A percentile compares a stretch with the other conserved stretches of the same genome.
Evolutionary conservation across 2,797 vertebrate species (phyloP).

Genomic region (Mallotus villosus): DNA sequence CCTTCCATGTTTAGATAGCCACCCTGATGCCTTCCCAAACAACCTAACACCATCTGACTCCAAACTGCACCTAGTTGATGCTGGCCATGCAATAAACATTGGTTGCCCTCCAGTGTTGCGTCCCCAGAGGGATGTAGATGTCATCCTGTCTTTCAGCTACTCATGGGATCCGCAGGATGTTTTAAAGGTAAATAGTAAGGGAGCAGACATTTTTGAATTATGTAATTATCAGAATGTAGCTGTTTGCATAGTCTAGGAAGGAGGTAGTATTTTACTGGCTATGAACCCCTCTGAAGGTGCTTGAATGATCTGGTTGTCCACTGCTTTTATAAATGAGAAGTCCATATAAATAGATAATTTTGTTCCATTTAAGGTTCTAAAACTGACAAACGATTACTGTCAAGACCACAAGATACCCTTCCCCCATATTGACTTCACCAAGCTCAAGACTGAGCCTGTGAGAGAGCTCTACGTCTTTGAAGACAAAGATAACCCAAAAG

Average conservation of each 20-base stretch:
- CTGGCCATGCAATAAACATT: slow-evolving; percentile 81
- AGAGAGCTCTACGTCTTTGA: slow-evolving; percentile 79
- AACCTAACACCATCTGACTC: slow-evolving; percentile 76
- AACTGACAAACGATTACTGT: slow-evolving; percentile 74
- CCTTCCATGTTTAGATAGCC: slow-evolving; percentile 59
- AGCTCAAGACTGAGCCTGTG: slow-evolving; percentile 63
- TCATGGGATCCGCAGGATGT: slow-evolving; percentile 66
- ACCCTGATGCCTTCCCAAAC: slow-evolving; percentile 81
- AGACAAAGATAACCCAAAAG: slow-evolving; percentile 64
- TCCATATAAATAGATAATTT: not conserved
- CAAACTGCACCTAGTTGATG: slow-evolving; percentile 77
- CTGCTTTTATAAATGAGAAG: not conserved
- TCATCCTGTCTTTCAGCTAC: slow-evolving; percentile 83
- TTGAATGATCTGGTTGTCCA: not conserved
- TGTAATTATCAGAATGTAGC: not conserved
- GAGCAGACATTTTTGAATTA: not conserved
- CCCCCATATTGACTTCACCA: slow-evolving; percentile 70
- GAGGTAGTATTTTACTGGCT: slow-evolving; percentile 8
- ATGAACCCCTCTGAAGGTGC: not conserved
- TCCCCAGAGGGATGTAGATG: slow-evolving; percentile 75
- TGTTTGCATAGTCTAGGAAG: not conserved
- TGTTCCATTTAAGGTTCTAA: slow-evolving; percentile 65
- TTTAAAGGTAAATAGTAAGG: slow-evolving; percentile 37
- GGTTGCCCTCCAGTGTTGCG: slow-evolving; percentile 77
- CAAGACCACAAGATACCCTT: slow-evolving; percentile 77